Evolutionary conservation across 2,797 vertebrate species (phyloP).

Genomic region (Naso thynnoides): DNA sequence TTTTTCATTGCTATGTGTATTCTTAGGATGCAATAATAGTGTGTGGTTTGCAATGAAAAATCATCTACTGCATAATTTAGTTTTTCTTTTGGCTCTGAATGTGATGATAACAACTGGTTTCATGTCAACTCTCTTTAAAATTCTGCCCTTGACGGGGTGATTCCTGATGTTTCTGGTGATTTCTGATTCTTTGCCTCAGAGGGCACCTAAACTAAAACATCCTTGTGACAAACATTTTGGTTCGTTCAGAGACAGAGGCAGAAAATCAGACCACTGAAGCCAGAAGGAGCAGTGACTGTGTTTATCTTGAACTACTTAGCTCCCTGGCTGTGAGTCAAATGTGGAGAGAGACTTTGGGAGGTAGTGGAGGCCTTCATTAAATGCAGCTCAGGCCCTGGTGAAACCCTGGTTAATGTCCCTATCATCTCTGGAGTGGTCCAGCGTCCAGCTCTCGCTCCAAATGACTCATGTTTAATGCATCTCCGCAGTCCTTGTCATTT

Average conservation of each 20-base stretch:
- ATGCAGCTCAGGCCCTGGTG: constrained; percentile 81
- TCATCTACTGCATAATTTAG: not conserved
- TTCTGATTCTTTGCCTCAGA: not conserved
- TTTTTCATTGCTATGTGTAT: not conserved
- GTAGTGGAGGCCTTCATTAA: constrained; percentile 77
- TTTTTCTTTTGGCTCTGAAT: not conserved
- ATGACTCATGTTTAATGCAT: constrained; percentile 86
- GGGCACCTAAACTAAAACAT: not conserved
- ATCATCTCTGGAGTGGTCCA: constrained; percentile 81
- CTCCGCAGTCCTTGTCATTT: constrained; percentile 77
- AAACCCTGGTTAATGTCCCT: constrained; percentile 83
- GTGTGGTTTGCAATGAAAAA: not conserved
- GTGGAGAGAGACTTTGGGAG: constrained; percentile 68
- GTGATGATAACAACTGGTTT: not conserved
- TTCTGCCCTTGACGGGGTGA: not conserved
- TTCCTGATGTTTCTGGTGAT: not conserved
- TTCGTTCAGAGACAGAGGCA: constrained; percentile 5
- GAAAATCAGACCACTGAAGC: constrained; percentile 32
- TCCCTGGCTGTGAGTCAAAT: constrained; percentile 65
- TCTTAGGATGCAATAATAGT: no score
- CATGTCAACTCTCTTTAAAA: not conserved
- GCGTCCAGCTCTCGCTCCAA: constrained; percentile 70
- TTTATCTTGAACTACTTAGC: constrained; percentile 70
- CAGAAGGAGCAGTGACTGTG: constrained; percentile 52
- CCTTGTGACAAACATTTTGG: not conserved